Base-by-base conservation (phyloP, 2,113 vertebrate genomes). In the Rhinolophus sinicus region DNA sequence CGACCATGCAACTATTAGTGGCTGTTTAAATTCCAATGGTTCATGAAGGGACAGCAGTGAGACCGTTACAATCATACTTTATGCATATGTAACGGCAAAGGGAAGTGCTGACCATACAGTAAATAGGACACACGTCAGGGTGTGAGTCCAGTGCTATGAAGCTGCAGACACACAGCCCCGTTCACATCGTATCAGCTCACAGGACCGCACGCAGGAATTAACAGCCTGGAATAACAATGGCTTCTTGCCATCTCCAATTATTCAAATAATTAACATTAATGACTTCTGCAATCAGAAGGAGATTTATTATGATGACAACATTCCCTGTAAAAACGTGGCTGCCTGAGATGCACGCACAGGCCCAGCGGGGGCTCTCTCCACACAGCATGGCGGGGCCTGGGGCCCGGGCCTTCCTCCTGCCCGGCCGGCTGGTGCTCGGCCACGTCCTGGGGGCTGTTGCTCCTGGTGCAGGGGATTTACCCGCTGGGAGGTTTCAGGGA, bases 111-210 rank as follows among this genome's bases (percentile, higher is more conserved):
- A n/a, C 60, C 33, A 16, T 4, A 22, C 5, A 5, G 2, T 10
- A n/a, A 52, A 16, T 13, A 35, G 22, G 35, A 65, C 24, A 9
- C 62, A 3, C 21, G 7, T 21, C 62, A 50, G 35, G 38, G 44
- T 6, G 14, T 2, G 33, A 52, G 1, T 62, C 62, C 62, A 28
- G 2, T 6, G 50, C 64, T 26, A 26, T 11, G n/a, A n/a, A 50
- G 26, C 30, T 22, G 33, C 3, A 22, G 52, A 30, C 22, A 58
- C 56, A 60, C 78, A 18, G 14, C 78, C 28, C 40, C 12, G 35
- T 2, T 8, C 38, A 16, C n/a, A 4, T 1, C 14, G 11, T 54
- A 28, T 8, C 1, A 52, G 56, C 3, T 8, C 24, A 35, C 9
- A 5, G 35, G 33, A 30, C 22, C 28, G 19, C 3, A 13, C 47